Conservation (phyloP, 92 coral and sea anemone species). For the Diadumene lineata region DNA sequence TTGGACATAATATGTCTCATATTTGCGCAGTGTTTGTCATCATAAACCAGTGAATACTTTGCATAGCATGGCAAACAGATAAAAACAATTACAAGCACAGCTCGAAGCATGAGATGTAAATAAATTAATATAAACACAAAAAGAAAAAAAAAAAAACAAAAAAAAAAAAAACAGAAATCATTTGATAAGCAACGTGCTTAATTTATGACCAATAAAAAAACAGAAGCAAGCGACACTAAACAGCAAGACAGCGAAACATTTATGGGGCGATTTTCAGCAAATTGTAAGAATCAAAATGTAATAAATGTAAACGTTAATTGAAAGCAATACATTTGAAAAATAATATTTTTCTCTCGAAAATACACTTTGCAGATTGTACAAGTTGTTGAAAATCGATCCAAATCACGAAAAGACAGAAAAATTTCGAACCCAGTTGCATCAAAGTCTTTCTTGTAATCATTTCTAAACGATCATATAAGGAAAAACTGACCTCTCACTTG, state of each 20-base stretch:
- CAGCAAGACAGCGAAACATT: too few relatives aligned
- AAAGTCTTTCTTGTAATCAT: conserved; percentile 16
- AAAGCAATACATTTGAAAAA: too few relatives aligned
- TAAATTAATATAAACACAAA: neutral
- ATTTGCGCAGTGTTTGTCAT: conserved; percentile 99
- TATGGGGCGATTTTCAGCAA: too few relatives aligned
- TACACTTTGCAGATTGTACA: too few relatives aligned
- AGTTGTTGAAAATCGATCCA: too few relatives aligned
- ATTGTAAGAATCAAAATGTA: neutral
- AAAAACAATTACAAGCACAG: neutral
- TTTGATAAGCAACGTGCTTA: neutral
- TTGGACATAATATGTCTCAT: conserved; percentile 59
- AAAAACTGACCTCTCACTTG: conserved; percentile 54
- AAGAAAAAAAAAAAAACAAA: conserved; percentile 5
- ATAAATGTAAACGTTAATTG: too few relatives aligned
- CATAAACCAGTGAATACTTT: conserved; percentile 68
- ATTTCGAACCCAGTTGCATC: too few relatives aligned
- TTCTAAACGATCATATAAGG: conserved; percentile 65
- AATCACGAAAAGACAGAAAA: too few relatives aligned
- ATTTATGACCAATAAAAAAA: too few relatives aligned
- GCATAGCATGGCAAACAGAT: neutral
- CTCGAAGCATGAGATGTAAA: too few relatives aligned
- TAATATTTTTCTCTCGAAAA: too few relatives aligned
- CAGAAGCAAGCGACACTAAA: too few relatives aligned
- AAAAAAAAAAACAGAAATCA: neutral